Evolutionary conservation across 2,797 vertebrate genomes (phyloP).

Genomic region (Emys orbicularis): DNA sequence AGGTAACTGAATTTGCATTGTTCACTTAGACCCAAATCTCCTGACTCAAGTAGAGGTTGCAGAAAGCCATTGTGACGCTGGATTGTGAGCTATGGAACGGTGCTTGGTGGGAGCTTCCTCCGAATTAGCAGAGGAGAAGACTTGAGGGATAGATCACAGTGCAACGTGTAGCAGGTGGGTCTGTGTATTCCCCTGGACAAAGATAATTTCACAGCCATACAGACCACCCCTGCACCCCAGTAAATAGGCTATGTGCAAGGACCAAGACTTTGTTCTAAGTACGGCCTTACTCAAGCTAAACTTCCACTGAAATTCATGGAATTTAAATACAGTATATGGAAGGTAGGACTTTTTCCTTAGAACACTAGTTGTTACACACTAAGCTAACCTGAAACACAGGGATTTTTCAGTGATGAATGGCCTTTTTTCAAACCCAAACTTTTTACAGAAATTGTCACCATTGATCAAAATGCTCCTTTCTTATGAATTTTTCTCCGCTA

Average conservation of each 20-base stretch:
- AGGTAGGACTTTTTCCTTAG: slow-evolving; percentile 55
- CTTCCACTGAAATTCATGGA: slow-evolving; percentile 35
- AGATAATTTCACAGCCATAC: slow-evolving; percentile 65
- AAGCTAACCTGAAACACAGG: slow-evolving; percentile 62
- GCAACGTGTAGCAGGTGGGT: not conserved
- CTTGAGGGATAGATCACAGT: not conserved
- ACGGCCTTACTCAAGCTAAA: slow-evolving; percentile 42
- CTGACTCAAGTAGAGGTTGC: not conserved
- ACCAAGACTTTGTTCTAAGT: slow-evolving; percentile 58
- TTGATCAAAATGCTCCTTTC: slow-evolving; percentile 25
- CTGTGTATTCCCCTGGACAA: slow-evolving; percentile 2
- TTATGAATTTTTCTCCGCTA: not conserved
- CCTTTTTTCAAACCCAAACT: not conserved
- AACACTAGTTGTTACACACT: slow-evolving; percentile 36
- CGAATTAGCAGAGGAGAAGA: not conserved
- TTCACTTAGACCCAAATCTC: not conserved
- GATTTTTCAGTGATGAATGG: slow-evolving; percentile 40
- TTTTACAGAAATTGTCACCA: not conserved
- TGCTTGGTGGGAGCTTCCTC: not conserved
- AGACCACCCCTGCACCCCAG: slow-evolving; percentile 42
- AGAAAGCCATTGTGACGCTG: not conserved
- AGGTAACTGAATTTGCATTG: not conserved
- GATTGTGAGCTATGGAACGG: not conserved
- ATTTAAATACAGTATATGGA: slow-evolving; percentile 12
- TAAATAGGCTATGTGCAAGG: slow-evolving; percentile 69